Conservation (phyloP, 2,113 vertebrate species). For the Mastomys coucha region DNA sequence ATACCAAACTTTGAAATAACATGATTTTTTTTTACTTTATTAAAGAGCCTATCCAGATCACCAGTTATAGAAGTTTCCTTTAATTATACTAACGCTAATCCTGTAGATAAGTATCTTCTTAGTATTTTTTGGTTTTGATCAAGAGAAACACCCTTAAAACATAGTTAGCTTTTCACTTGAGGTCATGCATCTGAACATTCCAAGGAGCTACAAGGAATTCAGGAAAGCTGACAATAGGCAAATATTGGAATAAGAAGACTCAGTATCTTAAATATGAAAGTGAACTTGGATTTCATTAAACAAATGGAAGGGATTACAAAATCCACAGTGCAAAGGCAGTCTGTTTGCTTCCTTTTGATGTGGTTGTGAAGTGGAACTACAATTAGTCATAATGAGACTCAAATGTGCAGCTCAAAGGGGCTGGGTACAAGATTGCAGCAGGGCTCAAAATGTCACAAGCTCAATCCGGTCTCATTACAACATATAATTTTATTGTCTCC, state of each 20-base stretch:
- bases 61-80: neutral
- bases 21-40: neutral
- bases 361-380: constrained; percentile 26
- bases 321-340: constrained; percentile 31
- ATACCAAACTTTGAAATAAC: constrained; percentile 8
- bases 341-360: constrained; percentile 60
- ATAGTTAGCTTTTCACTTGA: constrained; percentile 45
- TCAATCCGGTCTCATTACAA: constrained; percentile 61
- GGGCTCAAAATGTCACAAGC: constrained; percentile 39
- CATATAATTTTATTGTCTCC: constrained; percentile 65
- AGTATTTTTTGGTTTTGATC: neutral
- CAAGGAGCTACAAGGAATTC: constrained; percentile 12
- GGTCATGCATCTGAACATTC: neutral
- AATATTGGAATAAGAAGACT: constrained; percentile 59
- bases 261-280: constrained; percentile 39
- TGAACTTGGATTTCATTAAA: constrained; percentile 54
- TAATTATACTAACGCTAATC: neutral
- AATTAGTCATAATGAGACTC: constrained; percentile 51
- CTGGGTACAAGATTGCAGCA: constrained; percentile 5
- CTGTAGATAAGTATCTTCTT: neutral
- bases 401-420: constrained; percentile 46
- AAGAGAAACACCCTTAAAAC: neutral
- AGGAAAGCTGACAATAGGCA: constrained; percentile 38
- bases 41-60: constrained; percentile 19
- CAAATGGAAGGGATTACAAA: constrained; percentile 50